Evolutionary conservation across 2,797 vertebrate genomes (phyloP).

Genomic region (Eospalax fontanierii): DNA sequence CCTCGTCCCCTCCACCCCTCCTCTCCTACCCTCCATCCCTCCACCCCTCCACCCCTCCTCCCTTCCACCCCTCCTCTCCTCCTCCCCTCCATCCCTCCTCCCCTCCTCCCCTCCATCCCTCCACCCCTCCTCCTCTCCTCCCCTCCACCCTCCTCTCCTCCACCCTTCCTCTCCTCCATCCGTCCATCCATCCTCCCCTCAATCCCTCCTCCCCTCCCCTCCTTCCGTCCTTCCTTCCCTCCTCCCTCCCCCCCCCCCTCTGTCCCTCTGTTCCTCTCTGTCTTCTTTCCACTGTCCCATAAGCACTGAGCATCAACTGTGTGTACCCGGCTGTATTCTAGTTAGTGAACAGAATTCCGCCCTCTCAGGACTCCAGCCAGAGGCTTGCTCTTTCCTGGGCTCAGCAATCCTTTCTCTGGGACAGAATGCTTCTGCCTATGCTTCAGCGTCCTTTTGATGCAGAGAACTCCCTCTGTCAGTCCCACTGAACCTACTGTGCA

Average conservation of each 20-base stretch:
- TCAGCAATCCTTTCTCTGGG: accelerated
- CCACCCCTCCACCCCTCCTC: no score
- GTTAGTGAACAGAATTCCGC: no score
- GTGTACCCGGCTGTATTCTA: no score
- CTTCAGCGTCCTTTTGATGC: background rate
- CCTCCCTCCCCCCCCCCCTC: no score
- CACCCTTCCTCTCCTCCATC: no score
- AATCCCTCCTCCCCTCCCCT: no score
- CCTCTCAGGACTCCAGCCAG: accelerated
- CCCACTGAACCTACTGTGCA: no score
- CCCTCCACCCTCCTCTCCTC: background rate
- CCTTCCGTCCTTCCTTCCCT: background rate
- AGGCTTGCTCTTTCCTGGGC: background rate
- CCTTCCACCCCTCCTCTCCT: no score
- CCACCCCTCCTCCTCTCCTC: background rate
- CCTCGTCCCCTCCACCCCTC: no score
- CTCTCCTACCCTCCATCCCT: no score
- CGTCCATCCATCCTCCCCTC: no score
- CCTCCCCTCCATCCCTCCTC: background rate
- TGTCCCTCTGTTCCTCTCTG: background rate
- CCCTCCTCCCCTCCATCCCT: no score
- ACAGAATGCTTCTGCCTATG: background rate
- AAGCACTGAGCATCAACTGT: accelerated
- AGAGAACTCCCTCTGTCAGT: background rate
- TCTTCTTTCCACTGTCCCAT: background rate